Base-by-base conservation (phyloP, 1,140 invertebrate genomes). In the Rhopalosiphum padi region DNA sequence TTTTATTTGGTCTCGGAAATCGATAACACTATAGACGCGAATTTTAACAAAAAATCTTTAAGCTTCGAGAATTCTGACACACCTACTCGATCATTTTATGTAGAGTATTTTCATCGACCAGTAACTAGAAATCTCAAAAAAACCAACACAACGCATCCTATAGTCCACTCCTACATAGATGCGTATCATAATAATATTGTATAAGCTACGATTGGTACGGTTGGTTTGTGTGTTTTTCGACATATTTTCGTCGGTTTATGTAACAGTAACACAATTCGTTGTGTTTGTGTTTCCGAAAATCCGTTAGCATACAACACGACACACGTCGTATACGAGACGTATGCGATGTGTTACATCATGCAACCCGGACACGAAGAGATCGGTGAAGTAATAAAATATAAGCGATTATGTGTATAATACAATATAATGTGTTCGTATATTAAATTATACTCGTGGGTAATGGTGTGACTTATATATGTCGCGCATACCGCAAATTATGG, bases 321-420 rank as follows among this genome's bases (percentile, higher is more conserved):
- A 89, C 53, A 88, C 41, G 43, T 43, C 41, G 43, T 15, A 43
- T 30, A 85, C 23, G 18, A 87, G 46, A 30, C 30, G 48, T 51
- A 51, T 77, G 15, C 60, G 60, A 77, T 77, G 60, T 77, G 37
- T 90, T 90, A 60, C 88, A 90, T 90, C 88, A 90, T 41, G 37
- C 21, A 35, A 51, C 48, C 35, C 46, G 87, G n/a, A 88, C 30
- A 88, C 87, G 21, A n/a, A 53, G 30, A 77, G 30, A 77, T 77
- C 30, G 30, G 30, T 77, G 60, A 77, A n/a, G 60, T n/a, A 77
- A 77, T 77, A n/a, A n/a, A 77, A 77, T 77, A 77, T n/a, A 77
- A 30, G 60, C 30, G 60, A 18, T 5, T 77, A 77, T 77, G 30
- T 30, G 30, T n/a, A 77, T n/a, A 77, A 77, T 77, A 77, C 30